phyloP scores from a whole-genome alignment of 2,113 vertebrate genomes.

The Marmota flaviventris region DNA sequence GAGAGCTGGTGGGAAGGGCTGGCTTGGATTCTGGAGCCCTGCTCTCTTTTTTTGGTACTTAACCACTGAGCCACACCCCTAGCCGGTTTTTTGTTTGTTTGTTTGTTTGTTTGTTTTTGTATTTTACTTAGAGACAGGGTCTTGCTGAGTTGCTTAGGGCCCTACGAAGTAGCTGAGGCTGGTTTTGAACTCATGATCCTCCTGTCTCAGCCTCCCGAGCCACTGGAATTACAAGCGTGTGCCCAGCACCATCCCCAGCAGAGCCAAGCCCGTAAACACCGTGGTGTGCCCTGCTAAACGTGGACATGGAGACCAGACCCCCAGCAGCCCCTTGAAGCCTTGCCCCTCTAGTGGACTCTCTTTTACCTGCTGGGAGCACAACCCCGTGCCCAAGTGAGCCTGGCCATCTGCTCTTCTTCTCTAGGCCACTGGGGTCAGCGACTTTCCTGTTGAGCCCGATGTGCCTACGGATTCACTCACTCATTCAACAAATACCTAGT shows the following conservation, averaged over 20 bases:
- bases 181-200: too few species aligned
- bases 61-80: too few species aligned
- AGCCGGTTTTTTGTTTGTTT: too few species aligned
- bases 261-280: not conserved
- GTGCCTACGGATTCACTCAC: not conserved
- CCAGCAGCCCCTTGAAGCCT: not conserved
- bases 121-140: too few species aligned
- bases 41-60: too few species aligned
- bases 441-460: not conserved
- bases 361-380: not conserved
- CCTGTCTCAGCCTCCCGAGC: too few species aligned
- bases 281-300: not conserved
- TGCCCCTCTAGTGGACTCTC: not conserved
- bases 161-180: too few species aligned
- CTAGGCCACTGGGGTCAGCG: not conserved
- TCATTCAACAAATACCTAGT: not conserved
- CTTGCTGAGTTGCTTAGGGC: too few species aligned
- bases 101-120: too few species aligned
- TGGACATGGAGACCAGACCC: not conserved
- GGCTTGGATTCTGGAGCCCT: rapidly evolving
- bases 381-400: not conserved
- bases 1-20: not conserved
- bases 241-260: too few species aligned
- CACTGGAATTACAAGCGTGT: too few species aligned
- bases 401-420: not conserved